Conservation (phyloP, 2,113 vertebrate species). For the Pitta sordida region DNA sequence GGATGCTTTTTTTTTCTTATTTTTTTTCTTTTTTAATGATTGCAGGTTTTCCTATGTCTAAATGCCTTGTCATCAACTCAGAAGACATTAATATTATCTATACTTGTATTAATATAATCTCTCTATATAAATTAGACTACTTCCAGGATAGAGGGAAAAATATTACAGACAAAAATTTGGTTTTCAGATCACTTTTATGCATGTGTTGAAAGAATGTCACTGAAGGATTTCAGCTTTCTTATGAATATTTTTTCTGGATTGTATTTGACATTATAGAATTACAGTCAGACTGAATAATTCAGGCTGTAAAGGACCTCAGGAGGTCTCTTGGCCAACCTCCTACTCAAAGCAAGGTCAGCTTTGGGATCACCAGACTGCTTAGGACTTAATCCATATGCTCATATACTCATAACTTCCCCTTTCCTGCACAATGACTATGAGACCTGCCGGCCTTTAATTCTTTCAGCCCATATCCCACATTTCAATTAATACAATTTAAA, state of each 20-base stretch:
- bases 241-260: background rate
- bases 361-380: background rate
- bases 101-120: no score
- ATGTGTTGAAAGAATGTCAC: background rate
- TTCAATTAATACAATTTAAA: conserved; percentile 31
- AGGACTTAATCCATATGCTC: background rate
- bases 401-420: background rate
- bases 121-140: background rate
- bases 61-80: background rate
- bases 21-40: background rate
- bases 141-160: background rate
- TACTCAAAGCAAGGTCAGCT: background rate
- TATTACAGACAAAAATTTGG: background rate
- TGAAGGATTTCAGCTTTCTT: background rate
- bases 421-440: background rate
- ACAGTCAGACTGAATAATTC: background rate
- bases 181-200: background rate
- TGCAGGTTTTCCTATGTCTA: background rate
- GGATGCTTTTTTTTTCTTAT: background rate
- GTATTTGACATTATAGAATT: background rate
- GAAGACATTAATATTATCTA: background rate
- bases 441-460: background rate
- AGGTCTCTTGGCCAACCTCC: background rate
- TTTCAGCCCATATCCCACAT: background rate
- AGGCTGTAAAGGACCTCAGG: background rate